These are phyloP conservation scores for Buphagus erythrorhynchus DNA, from an alignment of 2,797 vertebrate species.

Conservation along the genomic window DNA sequence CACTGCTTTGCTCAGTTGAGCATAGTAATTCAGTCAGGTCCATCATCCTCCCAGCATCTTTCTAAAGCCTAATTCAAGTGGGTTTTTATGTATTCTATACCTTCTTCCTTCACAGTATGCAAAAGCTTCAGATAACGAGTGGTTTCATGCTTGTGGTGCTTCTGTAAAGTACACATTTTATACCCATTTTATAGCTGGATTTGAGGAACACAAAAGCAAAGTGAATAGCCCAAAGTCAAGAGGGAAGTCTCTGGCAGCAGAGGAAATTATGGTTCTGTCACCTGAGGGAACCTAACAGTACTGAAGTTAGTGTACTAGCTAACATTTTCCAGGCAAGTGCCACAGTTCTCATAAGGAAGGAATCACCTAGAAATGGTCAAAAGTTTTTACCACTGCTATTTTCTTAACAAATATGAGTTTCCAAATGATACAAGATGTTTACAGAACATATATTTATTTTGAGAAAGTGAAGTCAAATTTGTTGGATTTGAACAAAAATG, in stretches of 20 bases:
- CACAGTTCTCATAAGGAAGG: not conserved
- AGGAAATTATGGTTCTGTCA: not conserved
- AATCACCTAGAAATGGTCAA: not conserved
- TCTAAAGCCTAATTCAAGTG: not conserved
- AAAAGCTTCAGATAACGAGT: not conserved
- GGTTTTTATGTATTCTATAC: not conserved
- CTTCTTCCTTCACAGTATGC: not conserved
- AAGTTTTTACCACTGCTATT: not conserved
- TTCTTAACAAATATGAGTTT: not conserved
- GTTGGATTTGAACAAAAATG: not conserved
- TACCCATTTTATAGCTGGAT: not conserved
- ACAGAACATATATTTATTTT: not conserved
- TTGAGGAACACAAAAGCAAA: not conserved
- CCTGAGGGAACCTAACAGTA: not conserved
- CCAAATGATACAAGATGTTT: not conserved
- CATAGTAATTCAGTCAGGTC: not conserved
- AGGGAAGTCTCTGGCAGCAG: not conserved
- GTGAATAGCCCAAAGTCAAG: not conserved
- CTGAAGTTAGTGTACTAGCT: not conserved
- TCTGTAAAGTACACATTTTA: not conserved
- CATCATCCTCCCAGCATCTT: not conserved
- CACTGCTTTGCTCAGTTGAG: not conserved
- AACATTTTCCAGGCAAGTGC: not conserved
- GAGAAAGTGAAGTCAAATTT: not conserved
- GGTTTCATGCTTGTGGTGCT: not conserved